Evolutionary conservation across 2,888 invertebrate species (phyloP), one percentile per base, ranked within the genome.

Genomic region (Volucella inanis): DNA sequence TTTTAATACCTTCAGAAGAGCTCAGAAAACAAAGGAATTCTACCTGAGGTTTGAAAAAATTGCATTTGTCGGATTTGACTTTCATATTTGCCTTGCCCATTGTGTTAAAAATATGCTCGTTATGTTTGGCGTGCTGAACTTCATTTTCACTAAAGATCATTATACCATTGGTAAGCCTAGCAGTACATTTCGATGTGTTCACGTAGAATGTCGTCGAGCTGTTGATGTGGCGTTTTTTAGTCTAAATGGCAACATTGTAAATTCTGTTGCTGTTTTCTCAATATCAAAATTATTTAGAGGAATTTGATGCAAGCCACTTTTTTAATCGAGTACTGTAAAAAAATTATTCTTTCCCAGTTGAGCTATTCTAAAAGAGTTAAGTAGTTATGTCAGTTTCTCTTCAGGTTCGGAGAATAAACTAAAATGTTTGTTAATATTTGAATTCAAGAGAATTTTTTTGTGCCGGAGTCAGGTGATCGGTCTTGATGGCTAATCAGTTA

Each of bases 161-260:
- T n/a, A n/a, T n/a, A n/a, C n/a, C n/a, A n/a, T n/a, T n/a, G n/a
- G n/a, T n/a, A n/a, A n/a, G n/a, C n/a, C n/a, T n/a, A n/a, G n/a
- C n/a, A n/a, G n/a, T n/a, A n/a, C n/a, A n/a, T n/a, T n/a, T n/a
- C n/a, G n/a, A n/a, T n/a, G n/a, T n/a, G n/a, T n/a, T n/a, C n/a
- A n/a, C n/a, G n/a, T n/a, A n/a, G n/a, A n/a, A n/a, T n/a, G n/a
- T 11, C 84, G 22, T 52, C 57, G 78, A 22, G 74, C 78, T 59
- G 74, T 84, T 14, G 78, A 61, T 3, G 84, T 74, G 10, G 76
- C 65, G 38, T 81, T 81, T 64, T 81, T 70, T 38, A 81, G 38
- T 45, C 70, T 75, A 49, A 81, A 75, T 11, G 75, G 75, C 6
- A 79, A 41, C 12, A 72, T 47, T 8, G 52, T 64, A n/a, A 81